Conservation (phyloP, 1,140 invertebrate genomes). For the Sycobia sp. region DNA sequence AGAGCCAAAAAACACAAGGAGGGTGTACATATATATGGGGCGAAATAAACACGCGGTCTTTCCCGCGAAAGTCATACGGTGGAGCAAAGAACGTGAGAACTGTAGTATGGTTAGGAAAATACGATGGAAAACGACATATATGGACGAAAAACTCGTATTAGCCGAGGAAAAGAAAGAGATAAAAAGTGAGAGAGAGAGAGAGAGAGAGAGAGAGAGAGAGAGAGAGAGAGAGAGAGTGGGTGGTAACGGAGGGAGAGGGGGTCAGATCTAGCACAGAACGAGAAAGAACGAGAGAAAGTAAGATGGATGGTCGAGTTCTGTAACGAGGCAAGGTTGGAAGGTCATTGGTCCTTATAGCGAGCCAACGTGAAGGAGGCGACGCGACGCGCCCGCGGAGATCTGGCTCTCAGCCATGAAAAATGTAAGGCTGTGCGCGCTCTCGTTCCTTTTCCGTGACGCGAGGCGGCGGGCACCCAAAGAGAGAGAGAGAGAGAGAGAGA, state of each 20-base stretch:
- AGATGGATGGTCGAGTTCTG: slow-evolving; percentile 33
- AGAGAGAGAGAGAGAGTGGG: background rate
- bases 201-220: slow-evolving; percentile 10
- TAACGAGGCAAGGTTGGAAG: slow-evolving; percentile 47
- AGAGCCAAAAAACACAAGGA: too few species aligned
- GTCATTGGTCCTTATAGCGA: slow-evolving; percentile 39
- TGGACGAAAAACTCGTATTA: too few species aligned
- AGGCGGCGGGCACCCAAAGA: too few species aligned
- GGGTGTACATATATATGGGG: too few species aligned
- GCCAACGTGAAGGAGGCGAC: background rate
- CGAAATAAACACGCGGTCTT: too few species aligned
- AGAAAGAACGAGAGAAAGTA: slow-evolving; percentile 20
- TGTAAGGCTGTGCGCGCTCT: background rate
- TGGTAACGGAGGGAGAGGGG: background rate
- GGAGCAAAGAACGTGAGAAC: too few species aligned
- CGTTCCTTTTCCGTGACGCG: too few species aligned
- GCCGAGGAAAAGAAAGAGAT: background rate
- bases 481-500: slow-evolving; percentile 5
- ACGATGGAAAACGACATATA: too few species aligned
- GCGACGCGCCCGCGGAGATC: background rate
- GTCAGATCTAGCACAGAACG: background rate
- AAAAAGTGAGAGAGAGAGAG: background rate
- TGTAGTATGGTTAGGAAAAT: too few species aligned
- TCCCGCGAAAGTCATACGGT: too few species aligned
- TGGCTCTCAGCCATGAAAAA: slow-evolving; percentile 14